Percentiles rank a stretch among this genome's conserved stretches.
phyloP scores from a whole-genome alignment of 1,140 invertebrate genomes.

The Paracyclopina nana region DNA sequence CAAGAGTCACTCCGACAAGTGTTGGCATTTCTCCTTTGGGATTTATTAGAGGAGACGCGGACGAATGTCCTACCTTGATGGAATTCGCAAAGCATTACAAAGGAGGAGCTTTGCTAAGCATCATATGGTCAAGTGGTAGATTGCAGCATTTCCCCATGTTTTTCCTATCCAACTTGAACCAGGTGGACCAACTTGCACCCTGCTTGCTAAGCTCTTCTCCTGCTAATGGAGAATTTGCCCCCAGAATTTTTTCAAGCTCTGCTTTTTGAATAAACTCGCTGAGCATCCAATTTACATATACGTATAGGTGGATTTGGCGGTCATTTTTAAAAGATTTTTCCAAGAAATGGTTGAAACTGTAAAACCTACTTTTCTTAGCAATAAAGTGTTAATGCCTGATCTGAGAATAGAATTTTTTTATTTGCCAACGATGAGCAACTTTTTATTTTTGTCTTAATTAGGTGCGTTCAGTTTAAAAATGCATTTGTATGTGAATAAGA shows the following conservation, averaged over 20 bases:
- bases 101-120: not conserved
- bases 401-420: not conserved
- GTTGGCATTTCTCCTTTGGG: not conserved
- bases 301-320: not conserved
- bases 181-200: not conserved
- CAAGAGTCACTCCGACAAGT: not conserved
- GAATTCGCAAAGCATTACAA: not conserved
- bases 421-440: not conserved
- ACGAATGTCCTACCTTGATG: not conserved
- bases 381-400: not conserved
- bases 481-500: too few species aligned
- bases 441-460: too few species aligned
- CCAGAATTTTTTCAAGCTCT: too few species aligned
- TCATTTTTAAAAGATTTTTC: not conserved
- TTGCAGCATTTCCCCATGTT: not conserved
- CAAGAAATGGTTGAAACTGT: not conserved
- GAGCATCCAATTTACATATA: not conserved
- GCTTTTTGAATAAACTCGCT: too few species aligned
- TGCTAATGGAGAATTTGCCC: too few species aligned
- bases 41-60: not conserved
- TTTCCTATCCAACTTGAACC: not conserved
- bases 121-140: not conserved
- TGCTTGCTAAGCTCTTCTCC: too few species aligned
- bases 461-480: too few species aligned
- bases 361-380: not conserved